A percentile compares a stretch with the other conserved stretches of the same genome.
Evolutionary conservation across 2,113 vertebrate genomes (phyloP).

Genomic region (Tapirus terrestris): DNA sequence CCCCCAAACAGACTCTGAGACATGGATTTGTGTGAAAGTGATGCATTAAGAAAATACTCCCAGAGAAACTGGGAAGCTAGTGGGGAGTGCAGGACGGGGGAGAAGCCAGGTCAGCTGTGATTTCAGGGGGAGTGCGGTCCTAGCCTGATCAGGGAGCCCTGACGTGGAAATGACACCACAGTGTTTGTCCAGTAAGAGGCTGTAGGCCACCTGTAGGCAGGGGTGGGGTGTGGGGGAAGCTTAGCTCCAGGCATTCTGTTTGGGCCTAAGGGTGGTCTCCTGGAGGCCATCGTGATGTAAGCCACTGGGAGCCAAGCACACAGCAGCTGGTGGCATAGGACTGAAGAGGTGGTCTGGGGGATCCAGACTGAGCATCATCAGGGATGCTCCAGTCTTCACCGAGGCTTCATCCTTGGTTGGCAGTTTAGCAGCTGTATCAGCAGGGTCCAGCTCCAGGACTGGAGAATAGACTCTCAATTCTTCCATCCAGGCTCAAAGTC

Average conservation of each 20-base stretch:
- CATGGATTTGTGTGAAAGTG: neutral
- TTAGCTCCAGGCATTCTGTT: neutral
- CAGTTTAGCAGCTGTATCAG: neutral
- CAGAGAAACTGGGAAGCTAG: neutral
- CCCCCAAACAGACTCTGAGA: neutral
- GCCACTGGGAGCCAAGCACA: neutral
- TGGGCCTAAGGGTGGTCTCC: fast-evolving
- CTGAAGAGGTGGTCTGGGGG: fast-evolving
- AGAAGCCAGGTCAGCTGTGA: neutral
- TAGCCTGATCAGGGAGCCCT: neutral
- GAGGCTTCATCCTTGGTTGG: neutral
- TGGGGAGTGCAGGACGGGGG: neutral
- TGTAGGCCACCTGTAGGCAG: neutral
- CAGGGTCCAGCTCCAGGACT: neutral
- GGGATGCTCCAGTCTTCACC: neutral
- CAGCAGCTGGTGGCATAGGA: neutral
- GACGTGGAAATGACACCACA: neutral
- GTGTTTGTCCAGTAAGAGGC: neutral
- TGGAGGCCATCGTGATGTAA: neutral
- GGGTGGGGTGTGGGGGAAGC: neutral
- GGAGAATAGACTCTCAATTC: neutral
- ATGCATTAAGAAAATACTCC: neutral
- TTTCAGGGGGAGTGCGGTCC: neutral
- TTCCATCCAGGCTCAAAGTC: neutral
- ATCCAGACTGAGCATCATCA: fast-evolving